Base-by-base conservation (phyloP, 2,113 vertebrate species). In the Cichladusa arquata region DNA sequence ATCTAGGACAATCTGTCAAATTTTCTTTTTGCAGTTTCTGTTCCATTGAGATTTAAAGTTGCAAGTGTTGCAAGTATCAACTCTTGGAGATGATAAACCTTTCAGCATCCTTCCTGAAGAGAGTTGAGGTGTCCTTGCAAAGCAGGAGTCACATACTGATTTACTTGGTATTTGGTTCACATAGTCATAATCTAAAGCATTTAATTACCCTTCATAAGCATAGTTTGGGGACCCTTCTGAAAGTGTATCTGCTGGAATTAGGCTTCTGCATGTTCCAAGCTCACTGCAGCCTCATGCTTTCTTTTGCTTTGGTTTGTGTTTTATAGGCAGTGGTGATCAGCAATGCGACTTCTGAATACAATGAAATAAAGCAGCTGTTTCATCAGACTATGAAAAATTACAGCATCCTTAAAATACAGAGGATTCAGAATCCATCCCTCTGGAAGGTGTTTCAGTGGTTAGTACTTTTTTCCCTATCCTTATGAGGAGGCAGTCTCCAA, bases 361-460 rank as follows among this genome's bases (percentile, higher is more conserved):
- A 45, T 18, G 38, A 10, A 48, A 95, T 99, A 44, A 79, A 93
- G 77, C 56, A 8, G 34, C 67, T 98, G 88, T 99, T 99, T 87
- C 86, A 81, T 48, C 36, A 80, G 60, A 99, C 99, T 25, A 98
- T 99, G 98, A 95, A 88, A 44, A 72, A 11, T 16, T 97, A 95
- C 73, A 97, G 4, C 60, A 96, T 99, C 56, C 78, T 91, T 74
- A 98, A 82, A 79, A 98, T 99, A 88, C 77, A 91, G 73, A 98
- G 98, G 96, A 98, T 99, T 94, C 98, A 98, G 96, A 99, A 99
- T 74, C 96, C 95, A 1, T 97, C 97, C 33, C 98, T 99, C 72
- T 98, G 98, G 98, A 96, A 95, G 57, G 65, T 98, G 70, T 99
- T 98, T 93, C 97, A 98, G 47, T 98, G 99, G 99, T 99, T 95